These are phyloP conservation scores for Trematomus loennbergii DNA, from an alignment of 2,113 vertebrate genomes.

Conservation along the genomic window DNA sequence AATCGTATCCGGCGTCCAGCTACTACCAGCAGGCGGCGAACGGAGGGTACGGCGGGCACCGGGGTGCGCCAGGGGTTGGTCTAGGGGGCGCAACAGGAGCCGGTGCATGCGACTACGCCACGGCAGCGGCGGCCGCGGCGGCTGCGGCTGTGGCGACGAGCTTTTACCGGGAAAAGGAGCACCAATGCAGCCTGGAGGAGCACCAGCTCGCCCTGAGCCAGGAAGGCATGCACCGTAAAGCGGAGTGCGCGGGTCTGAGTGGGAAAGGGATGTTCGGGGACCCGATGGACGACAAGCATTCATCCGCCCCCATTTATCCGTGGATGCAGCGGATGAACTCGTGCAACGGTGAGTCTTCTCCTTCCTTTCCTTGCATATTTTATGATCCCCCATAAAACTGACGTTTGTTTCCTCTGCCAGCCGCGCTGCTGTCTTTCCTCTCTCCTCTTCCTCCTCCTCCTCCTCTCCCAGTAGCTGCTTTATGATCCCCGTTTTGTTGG, in stretches of 20 bases:
- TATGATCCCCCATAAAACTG: constrained; percentile 72
- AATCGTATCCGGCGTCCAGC: constrained; percentile 80
- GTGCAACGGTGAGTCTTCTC: constrained; percentile 93
- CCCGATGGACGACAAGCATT: constrained; percentile 90
- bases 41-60: constrained; percentile 86
- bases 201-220: constrained; percentile 86
- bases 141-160: constrained; percentile 76
- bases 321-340: constrained; percentile 97
- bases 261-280: constrained; percentile 91
- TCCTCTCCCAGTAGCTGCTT: constrained; percentile 56
- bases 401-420: constrained; percentile 69
- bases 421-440: constrained; percentile 14
- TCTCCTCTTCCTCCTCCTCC: constrained; percentile 11
- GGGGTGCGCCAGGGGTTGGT: constrained; percentile 77
- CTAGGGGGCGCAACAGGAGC: constrained; percentile 68
- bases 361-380: constrained; percentile 54
- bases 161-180: constrained; percentile 94
- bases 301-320: constrained; percentile 87
- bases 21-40: constrained; percentile 92
- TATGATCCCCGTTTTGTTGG: constrained; percentile 67
- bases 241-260: constrained; percentile 89
- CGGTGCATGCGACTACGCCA: constrained; percentile 91
- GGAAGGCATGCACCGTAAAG: constrained; percentile 88
- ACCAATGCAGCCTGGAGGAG: constrained; percentile 86
- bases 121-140: constrained; percentile 79